Conservation (phyloP, 1,140 invertebrate species). For the Bombus haemorrhoidalis region DNA sequence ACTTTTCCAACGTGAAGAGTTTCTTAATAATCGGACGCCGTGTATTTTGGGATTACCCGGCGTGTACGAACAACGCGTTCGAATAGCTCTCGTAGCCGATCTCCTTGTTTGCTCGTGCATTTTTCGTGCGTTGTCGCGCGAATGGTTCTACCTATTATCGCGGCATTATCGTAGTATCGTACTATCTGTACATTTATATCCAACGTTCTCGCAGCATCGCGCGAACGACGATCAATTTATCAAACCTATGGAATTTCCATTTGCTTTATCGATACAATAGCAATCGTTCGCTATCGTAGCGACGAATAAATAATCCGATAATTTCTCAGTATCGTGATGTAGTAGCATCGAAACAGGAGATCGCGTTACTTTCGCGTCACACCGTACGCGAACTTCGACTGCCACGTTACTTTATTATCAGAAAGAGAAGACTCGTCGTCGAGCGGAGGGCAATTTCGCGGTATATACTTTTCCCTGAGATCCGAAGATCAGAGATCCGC, state of each 20-base stretch:
- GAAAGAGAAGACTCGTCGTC: background rate
- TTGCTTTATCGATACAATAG: background rate
- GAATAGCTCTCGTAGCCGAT: no score
- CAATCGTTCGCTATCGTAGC: background rate
- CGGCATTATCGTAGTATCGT: no score
- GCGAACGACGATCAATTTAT: background rate
- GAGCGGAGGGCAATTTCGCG: background rate
- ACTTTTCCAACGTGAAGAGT: no score
- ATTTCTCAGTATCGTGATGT: accelerated
- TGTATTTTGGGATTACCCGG: no score
- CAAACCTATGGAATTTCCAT: background rate
- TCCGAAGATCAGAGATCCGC: no score
- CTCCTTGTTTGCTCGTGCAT: no score
- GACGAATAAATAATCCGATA: accelerated
- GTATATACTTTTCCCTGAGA: background rate
- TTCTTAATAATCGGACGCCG: no score
- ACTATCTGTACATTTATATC: background rate
- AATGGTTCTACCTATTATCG: no score
- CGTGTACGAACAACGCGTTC: no score
- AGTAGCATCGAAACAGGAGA: no score
- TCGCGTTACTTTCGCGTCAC: background rate
- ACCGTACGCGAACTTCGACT: background rate
- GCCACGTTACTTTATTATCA: background rate
- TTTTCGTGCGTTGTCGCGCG: no score
- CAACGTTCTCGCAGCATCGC: background rate